Conservation (phyloP, 2,113 vertebrate species). For the Psammodynastes pulverulentus region DNA sequence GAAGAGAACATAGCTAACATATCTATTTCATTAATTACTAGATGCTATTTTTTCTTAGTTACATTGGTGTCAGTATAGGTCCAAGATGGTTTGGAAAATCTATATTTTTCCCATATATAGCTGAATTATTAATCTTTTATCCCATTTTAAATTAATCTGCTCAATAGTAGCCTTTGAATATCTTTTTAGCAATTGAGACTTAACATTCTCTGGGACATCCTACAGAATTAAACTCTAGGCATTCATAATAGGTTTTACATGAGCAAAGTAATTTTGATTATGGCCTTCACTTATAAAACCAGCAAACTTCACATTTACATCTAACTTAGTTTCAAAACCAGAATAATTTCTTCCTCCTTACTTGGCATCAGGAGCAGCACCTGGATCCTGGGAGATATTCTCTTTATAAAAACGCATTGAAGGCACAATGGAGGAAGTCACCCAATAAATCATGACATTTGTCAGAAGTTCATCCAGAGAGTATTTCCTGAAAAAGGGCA, state of each 20-base stretch:
- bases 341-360: slow-evolving; percentile 46
- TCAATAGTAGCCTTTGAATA: not conserved
- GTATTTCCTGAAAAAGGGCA: slow-evolving; percentile 73
- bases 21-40: not conserved
- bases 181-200: not conserved
- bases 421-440: slow-evolving; percentile 77
- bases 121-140: not conserved
- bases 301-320: not conserved
- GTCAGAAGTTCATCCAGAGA: slow-evolving; percentile 84
- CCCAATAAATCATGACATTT: slow-evolving; percentile 89
- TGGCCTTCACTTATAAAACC: not conserved
- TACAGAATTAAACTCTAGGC: not conserved
- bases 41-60: not conserved
- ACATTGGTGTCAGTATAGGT: not conserved
- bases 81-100: not conserved
- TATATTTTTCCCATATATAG: not conserved
- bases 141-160: not conserved
- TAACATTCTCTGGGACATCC: not conserved
- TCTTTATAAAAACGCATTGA: slow-evolving; percentile 91
- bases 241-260: not conserved
- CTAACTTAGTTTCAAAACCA: not conserved
- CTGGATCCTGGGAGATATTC: slow-evolving; percentile 57
- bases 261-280: not conserved
- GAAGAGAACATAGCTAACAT: not conserved
- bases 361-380: slow-evolving; percentile 52